Evolutionary conservation across 2,113 vertebrate species (phyloP), one percentile per base, ranked within the genome.

Genomic region (Dendropsophus ebraccatus): DNA sequence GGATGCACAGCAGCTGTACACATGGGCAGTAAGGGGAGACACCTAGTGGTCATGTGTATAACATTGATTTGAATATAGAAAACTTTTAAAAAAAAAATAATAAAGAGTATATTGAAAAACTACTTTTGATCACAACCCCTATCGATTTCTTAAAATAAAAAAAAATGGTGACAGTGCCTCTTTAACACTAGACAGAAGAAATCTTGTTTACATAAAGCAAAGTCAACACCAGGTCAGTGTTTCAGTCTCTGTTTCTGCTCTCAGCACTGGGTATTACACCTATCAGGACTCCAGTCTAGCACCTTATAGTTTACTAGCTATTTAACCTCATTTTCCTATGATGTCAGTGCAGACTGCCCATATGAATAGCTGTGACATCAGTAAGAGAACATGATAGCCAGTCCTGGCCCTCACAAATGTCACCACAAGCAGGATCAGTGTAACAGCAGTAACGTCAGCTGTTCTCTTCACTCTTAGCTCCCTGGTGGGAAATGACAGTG

Each of bases 381-480:
- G 47, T 76, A 54, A 25, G 21, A 54, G 69, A 69, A 69, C 47
- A 23, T 79, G 45, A 85, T 79, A 78, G 23, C 37, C 47, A 65
- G 67, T 54, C 60, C 30, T 11, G 41, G 47, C 47, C 83, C 41
- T 85, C 14, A 60, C 45, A 69, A 85, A 85, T 85, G 60, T 85
- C 83, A 85, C 58, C 76, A 49, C 28, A 69, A 47, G 47, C 45
- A 78, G 7, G 60, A 69, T 78, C 62, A 49, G 25, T 85, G 74
- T 25, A 79, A 78, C 75, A 79, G 83, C 74, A 78, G 74, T 35
- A 69, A 32, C 83, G 78, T 69, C 83, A 85, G 45, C 83, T 85
- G 83, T 77, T 79, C 73, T 32, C 60, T 78, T 85, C 83, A 85
- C 35, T 85, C 75, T 69, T 21, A 37, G 12, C 58, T 78, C 35